Conservation (phyloP, 2,888 invertebrate genomes). For the Bombylius major region DNA sequence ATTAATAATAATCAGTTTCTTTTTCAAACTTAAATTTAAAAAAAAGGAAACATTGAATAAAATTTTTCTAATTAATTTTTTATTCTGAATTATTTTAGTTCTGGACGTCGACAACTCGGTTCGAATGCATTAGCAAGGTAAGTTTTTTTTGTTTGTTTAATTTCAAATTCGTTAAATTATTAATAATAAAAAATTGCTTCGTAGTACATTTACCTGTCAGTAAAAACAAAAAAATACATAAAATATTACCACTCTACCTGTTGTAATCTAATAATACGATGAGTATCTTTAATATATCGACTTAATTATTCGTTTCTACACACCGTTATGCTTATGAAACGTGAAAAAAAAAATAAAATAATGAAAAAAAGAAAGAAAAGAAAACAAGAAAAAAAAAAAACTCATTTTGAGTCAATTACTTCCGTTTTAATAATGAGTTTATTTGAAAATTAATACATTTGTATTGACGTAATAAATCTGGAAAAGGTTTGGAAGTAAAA, state of each 20-base stretch:
- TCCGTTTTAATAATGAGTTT: neutral
- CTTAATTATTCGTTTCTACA: neutral
- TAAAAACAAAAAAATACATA: too few species aligned
- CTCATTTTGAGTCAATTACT: neutral
- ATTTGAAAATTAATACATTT: too few species aligned
- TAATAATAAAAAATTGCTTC: too few species aligned
- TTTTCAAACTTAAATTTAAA: too few species aligned
- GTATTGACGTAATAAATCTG: too few species aligned
- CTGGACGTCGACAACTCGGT: constrained; percentile 67
- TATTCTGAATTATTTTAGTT: constrained; percentile 44
- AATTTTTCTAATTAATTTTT: neutral
- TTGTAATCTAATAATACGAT: too few species aligned
- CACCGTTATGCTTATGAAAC: neutral
- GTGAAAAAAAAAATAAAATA: neutral
- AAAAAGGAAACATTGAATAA: too few species aligned
- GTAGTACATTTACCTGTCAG: too few species aligned
- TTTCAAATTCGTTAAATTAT: neutral
- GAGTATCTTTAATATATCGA: too few species aligned
- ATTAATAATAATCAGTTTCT: too few species aligned
- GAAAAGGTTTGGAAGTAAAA: too few species aligned
- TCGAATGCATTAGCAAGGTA: constrained; percentile 82
- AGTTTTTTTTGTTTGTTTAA: constrained; percentile 20
- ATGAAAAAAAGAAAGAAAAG: neutral
- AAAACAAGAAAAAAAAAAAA: neutral
- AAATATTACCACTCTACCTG: too few species aligned